These are phyloP conservation scores for Omphaloscelis lunosa DNA, from an alignment of 2,888 invertebrate genomes.

Conservation along the genomic window DNA sequence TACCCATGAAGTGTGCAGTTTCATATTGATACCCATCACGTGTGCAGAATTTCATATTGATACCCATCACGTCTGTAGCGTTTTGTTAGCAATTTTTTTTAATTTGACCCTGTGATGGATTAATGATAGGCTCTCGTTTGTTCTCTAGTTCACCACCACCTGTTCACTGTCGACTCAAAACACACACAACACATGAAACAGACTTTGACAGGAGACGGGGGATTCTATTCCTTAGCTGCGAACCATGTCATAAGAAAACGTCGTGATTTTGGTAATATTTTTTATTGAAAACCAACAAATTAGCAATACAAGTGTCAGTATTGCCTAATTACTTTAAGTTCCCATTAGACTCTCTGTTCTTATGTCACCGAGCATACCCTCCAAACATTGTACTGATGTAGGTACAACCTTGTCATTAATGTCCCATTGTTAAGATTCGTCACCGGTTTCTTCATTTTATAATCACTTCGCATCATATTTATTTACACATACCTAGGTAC, in stretches of 20 bases:
- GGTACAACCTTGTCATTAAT: conserved; percentile 33
- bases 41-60: no score
- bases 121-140: no score
- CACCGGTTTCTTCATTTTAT: conserved; percentile 1
- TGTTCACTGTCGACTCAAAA: no score
- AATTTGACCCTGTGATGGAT: no score
- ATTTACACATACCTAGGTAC: not conserved
- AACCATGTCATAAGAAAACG: not conserved
- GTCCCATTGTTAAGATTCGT: conserved; percentile 27
- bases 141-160: no score
- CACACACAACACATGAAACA: no score
- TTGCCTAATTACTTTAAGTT: not conserved
- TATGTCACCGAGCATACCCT: not conserved
- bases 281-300: not conserved
- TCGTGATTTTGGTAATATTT: not conserved
- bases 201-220: no score
- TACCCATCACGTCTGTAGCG: no score
- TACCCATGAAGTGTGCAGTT: no score
- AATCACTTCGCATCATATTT: conserved; percentile 12
- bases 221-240: no score
- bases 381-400: not conserved
- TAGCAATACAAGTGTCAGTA: not conserved
- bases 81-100: no score
- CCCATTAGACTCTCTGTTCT: not conserved
- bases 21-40: no score